These are phyloP conservation scores for Drosophila nebulosa DNA, from an alignment of 1,140 invertebrate genomes.

Conservation along the genomic window DNA sequence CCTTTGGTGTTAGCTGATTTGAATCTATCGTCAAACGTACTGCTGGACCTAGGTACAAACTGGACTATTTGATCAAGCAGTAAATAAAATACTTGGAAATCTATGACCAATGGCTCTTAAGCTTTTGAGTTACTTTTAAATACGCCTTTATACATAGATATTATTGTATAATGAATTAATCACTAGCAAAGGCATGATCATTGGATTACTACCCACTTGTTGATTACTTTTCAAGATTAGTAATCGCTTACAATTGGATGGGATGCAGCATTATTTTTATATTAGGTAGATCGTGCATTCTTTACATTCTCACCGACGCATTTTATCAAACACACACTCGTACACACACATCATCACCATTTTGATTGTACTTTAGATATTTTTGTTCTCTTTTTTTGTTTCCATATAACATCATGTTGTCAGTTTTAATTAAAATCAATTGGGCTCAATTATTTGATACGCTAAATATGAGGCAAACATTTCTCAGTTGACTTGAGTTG, in stretches of 20 bases:
- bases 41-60: too few relatives aligned
- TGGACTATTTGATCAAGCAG: too few relatives aligned
- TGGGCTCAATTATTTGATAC: constrained; percentile 78
- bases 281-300: neutral
- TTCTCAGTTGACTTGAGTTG: constrained; percentile 2
- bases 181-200: neutral
- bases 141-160: too few relatives aligned
- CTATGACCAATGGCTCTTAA: too few relatives aligned
- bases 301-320: constrained; percentile 12
- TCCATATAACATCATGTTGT: constrained; percentile 59
- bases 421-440: constrained; percentile 77
- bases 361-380: constrained; percentile 18
- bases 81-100: too few relatives aligned
- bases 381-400: constrained; percentile 27
- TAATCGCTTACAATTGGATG: neutral
- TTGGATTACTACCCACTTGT: neutral
- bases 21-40: too few relatives aligned
- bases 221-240: neutral
- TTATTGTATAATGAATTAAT: neutral
- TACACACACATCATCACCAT: constrained; percentile 23
- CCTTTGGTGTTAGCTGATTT: too few relatives aligned
- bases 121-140: too few relatives aligned
- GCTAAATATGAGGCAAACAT: constrained; percentile 47
- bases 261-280: neutral
- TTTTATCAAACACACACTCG: constrained; percentile 13